Percentiles rank a stretch among this genome's conserved stretches.
These are phyloP conservation scores for Drosophila silvestris DNA, from an alignment of 2,888 invertebrate species.

Conservation along the genomic window DNA sequence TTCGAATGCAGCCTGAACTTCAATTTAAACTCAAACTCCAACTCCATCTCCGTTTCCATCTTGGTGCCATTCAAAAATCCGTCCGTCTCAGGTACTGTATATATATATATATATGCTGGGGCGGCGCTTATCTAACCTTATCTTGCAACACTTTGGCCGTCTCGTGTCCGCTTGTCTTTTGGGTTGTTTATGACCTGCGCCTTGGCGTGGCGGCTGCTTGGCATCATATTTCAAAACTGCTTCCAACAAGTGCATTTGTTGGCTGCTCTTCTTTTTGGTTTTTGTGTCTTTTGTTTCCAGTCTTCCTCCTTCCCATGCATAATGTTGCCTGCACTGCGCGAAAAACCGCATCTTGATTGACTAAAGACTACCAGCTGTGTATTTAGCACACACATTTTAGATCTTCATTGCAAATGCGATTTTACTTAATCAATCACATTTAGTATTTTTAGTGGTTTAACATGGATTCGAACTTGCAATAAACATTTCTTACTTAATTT, in stretches of 20 bases:
- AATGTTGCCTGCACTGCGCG: background rate
- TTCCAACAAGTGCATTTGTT: conserved; percentile 73
- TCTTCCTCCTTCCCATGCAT: conserved; percentile 20
- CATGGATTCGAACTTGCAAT: background rate
- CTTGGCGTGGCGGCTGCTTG: conserved; percentile 45
- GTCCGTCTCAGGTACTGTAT: conserved; percentile 43
- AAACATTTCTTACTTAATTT: background rate
- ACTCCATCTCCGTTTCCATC: conserved; percentile 10
- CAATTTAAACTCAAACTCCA: conserved; percentile 1
- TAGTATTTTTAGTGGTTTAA: background rate
- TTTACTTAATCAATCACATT: background rate
- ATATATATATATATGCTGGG: background rate
- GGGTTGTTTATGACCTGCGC: conserved; percentile 76
- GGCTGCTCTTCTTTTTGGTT: conserved; percentile 48
- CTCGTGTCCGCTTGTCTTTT: conserved; percentile 31
- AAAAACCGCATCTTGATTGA: background rate
- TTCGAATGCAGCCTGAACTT: conserved; percentile 30
- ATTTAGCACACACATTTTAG: background rate
- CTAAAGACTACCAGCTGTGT: background rate
- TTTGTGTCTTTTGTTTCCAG: conserved; percentile 34
- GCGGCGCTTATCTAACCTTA: conserved; percentile 78
- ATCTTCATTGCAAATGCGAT: background rate
- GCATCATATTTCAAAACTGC: conserved; percentile 75
- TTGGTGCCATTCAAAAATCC: conserved; percentile 27
- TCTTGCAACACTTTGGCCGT: conserved; percentile 73